A percentile compares a stretch with the other conserved stretches of the same genome.
phyloP scores from a whole-genome alignment of 2,888 invertebrate genomes.

The Temnothorax ravouxi region DNA sequence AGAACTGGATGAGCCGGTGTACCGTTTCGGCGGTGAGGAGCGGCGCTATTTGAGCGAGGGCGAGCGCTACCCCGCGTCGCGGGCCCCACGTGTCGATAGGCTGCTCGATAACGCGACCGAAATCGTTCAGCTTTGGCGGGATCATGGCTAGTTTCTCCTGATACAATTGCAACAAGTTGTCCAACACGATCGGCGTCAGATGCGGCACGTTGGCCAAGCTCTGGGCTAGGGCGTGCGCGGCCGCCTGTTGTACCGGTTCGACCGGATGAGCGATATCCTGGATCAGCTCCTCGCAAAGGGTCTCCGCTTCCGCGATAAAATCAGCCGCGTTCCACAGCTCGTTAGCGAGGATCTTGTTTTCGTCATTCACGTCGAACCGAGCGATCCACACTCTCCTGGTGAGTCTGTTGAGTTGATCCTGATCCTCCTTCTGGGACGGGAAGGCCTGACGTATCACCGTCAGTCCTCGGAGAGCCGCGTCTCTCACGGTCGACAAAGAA shows the following conservation, averaged over 20 bases:
- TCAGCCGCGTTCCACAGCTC: conserved; percentile 89
- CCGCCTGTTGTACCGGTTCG: conserved; percentile 93
- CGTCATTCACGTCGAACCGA: conserved; percentile 92
- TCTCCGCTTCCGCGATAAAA: conserved; percentile 87
- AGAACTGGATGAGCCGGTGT: conserved; percentile 91
- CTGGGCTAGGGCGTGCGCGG: conserved; percentile 92
- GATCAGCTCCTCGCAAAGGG: conserved; percentile 88
- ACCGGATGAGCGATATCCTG: conserved; percentile 93
- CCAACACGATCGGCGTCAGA: conserved; percentile 88
- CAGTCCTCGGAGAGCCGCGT: conserved; percentile 93
- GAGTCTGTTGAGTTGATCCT: conserved; percentile 88
- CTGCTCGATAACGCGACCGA: conserved; percentile 95
- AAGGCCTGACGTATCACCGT: conserved; percentile 89
- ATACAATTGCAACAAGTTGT: conserved; percentile 91
- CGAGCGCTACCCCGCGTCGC: conserved; percentile 95
- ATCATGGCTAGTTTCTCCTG: conserved; percentile 92
- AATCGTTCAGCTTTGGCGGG: conserved; percentile 95
- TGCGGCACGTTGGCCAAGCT: conserved; percentile 88
- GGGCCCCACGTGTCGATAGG: conserved; percentile 97
- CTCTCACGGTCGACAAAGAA: conserved; percentile 90
- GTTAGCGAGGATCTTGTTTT: conserved; percentile 90
- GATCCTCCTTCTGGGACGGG: conserved; percentile 88
- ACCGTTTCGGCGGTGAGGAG: conserved; percentile 91
- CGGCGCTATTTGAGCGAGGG: conserved; percentile 93
- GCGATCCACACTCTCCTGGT: conserved; percentile 94